phyloP scores from a whole-genome alignment of 2,888 invertebrate species.

The Scaptodrosophila latifasciaeformis region DNA sequence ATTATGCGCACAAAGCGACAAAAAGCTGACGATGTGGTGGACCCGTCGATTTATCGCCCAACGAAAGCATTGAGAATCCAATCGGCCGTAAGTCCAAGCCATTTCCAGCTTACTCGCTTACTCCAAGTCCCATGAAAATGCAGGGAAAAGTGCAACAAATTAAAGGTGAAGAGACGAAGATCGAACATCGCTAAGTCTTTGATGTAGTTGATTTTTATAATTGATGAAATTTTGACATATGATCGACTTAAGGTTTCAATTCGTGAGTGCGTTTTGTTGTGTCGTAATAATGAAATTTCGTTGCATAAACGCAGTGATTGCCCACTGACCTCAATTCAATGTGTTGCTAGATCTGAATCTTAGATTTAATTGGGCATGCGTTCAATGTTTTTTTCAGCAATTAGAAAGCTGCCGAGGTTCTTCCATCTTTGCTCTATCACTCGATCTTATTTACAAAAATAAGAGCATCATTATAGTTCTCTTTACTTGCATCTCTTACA shows the following conservation, averaged over 20 bases:
- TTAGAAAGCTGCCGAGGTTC: conserved; percentile 55
- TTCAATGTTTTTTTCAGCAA: conserved; percentile 33
- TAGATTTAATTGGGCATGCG: conserved; percentile 60
- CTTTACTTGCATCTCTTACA: conserved; percentile 23
- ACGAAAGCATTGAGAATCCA: conserved; percentile 25
- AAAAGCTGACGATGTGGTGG: conserved; percentile 34
- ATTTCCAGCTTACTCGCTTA: too few relatives aligned
- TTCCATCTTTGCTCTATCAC: background rate
- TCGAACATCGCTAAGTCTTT: conserved; percentile 52
- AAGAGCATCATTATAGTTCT: conserved; percentile 1
- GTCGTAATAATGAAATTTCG: conserved; percentile 31
- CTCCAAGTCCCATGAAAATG: conserved; percentile 43
- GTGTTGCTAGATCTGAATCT: conserved; percentile 45
- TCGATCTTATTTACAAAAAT: too few relatives aligned
- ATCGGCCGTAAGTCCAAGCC: too few relatives aligned
- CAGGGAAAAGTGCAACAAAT: conserved; percentile 50
- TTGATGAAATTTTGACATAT: conserved; percentile 31
- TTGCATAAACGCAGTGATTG: conserved; percentile 28
- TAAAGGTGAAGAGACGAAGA: conserved; percentile 8
- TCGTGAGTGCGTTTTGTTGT: too few relatives aligned
- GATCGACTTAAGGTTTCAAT: too few relatives aligned
- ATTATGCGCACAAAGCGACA: conserved; percentile 54
- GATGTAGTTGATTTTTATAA: conserved; percentile 37
- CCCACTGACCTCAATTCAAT: conserved; percentile 48
- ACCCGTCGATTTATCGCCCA: conserved; percentile 31